Base-by-base conservation (phyloP, 2,888 invertebrate species). In the Subacronicta megacephala region DNA sequence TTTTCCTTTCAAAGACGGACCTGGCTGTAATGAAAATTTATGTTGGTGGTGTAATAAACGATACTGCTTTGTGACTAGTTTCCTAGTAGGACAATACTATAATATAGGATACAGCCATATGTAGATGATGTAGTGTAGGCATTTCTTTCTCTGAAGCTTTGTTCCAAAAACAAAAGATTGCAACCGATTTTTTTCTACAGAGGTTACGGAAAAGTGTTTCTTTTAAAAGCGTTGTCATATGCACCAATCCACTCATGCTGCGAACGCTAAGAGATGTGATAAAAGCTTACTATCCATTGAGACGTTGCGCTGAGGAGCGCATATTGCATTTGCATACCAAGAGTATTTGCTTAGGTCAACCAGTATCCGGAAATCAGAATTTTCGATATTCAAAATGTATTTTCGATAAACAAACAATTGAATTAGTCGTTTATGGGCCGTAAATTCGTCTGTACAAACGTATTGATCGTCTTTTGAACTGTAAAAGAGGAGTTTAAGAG, bases 21-120 rank as follows among this genome's bases (percentile, higher is more conserved):
- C 56, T 75, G 78, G 77, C 83, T 78, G 78, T 84, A 84, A 85
- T 87, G 85, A 88, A 85, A 85, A 85, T 85, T 79, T 81, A 85
- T 85, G 81, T 83, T 78, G 62, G 70, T 61, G 62, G 69, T 72
- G 77, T 77, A 81, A 82, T 83, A 84, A 84, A 77, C 81, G 74
- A 73, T 75, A 70, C 60, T 66, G 75, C 69, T 82, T 81, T 82
- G 78, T 80, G 78, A 59, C 69, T 62, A 54, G 52, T 62, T 60
- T 54, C 40, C 38, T 47, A 57, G 57, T 63, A 64, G 42, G 60
- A 62, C 54, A 10, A 54, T 50, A 29, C 51, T 58, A n/a, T n/a
- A n/a, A n/a, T n/a, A n/a, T n/a, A 50, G 33, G 58, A 59, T 35
- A 49, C 57, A 33, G 43, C 50, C 47, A 63, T 61, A 59, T 50